Conservation (phyloP, 2,113 vertebrate species). For the Chloropsis hardwickii region DNA sequence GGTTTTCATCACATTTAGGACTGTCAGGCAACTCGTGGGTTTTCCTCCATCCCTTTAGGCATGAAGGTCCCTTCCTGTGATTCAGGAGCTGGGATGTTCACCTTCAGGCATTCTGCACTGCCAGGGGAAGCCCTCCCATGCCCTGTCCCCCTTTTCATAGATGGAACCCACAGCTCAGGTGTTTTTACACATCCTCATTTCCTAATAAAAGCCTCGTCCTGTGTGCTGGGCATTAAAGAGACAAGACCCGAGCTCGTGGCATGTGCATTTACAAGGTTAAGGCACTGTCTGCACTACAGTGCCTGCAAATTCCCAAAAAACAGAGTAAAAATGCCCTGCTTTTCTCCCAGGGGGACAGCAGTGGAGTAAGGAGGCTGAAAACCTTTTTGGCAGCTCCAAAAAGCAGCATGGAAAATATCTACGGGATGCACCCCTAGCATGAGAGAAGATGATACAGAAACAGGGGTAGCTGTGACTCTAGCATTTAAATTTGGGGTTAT, state of each 20-base stretch:
- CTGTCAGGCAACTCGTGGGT: constrained; percentile 35
- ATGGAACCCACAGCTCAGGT: not conserved
- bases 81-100: constrained; percentile 47
- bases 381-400: not conserved
- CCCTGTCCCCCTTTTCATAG: not conserved
- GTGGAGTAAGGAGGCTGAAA: not conserved
- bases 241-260: not conserved
- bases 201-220: not conserved
- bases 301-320: not conserved
- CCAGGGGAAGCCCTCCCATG: not conserved
- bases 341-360: not conserved
- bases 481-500: not conserved
- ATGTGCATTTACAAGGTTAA: not conserved
- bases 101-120: constrained; percentile 32
- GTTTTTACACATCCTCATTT: not conserved
- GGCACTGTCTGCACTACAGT: not conserved
- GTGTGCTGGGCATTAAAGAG: not conserved
- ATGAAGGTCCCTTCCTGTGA: constrained; percentile 40
- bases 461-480: not conserved
- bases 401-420: not conserved
- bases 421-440: fast-evolving
- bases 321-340: not conserved
- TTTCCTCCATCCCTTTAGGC: constrained; percentile 54
- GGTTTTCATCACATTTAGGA: constrained; percentile 73
- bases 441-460: not conserved